Percentiles rank a stretch among this genome's conserved stretches.
phyloP scores from a whole-genome alignment of 2,113 vertebrate genomes.

The Melanostigma gelatinosum region DNA sequence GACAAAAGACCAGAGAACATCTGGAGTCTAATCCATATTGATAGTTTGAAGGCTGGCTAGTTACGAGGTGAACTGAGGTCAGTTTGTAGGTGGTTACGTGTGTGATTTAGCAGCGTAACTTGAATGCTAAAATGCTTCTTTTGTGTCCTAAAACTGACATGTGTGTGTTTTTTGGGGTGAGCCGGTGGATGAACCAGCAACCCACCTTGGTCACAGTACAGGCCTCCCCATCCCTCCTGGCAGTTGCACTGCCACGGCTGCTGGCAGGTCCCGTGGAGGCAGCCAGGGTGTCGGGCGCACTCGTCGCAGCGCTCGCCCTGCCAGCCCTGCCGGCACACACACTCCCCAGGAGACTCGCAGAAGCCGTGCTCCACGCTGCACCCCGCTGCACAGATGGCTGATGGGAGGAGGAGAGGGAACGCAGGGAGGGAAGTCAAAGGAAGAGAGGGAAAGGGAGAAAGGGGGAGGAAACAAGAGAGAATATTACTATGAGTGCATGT shows the following conservation, averaged over 20 bases:
- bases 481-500: constrained; percentile 35
- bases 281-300: constrained; percentile 84
- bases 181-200: neutral
- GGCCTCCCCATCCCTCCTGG: constrained; percentile 88
- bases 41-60: neutral
- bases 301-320: constrained; percentile 85
- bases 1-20: neutral
- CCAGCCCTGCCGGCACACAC: constrained; percentile 88
- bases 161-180: neutral
- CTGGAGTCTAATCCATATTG: neutral
- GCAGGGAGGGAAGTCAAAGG: constrained; percentile 30
- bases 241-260: constrained; percentile 87
- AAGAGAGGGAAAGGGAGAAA: constrained; percentile 23
- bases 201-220: constrained; percentile 85
- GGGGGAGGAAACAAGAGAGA: constrained; percentile 42
- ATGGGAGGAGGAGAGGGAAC: constrained; percentile 40
- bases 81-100: too few relatives aligned
- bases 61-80: neutral
- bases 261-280: constrained; percentile 85
- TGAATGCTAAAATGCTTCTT: neutral
- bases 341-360: constrained; percentile 85
- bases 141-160: neutral
- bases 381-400: constrained; percentile 85
- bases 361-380: constrained; percentile 85
- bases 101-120: neutral